Percentiles rank a stretch among this genome's conserved stretches.
These are phyloP conservation scores for Prorops nasuta DNA, from an alignment of 1,140 invertebrate genomes.

Conservation along the genomic window DNA sequence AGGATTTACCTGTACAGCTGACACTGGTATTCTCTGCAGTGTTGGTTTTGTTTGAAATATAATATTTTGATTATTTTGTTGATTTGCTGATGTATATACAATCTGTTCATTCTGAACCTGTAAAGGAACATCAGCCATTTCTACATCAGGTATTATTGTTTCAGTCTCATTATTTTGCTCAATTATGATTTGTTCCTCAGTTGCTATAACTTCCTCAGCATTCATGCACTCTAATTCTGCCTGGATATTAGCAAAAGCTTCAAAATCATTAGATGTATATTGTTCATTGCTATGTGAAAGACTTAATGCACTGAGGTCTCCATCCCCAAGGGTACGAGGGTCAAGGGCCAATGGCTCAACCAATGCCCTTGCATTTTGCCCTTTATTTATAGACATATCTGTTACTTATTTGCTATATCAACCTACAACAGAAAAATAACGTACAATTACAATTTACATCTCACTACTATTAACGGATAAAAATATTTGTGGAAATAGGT, in stretches of 20 bases:
- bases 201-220: conserved; percentile 50
- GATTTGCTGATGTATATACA: conserved; percentile 44
- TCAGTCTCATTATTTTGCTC: conserved; percentile 32
- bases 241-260: conserved; percentile 51
- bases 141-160: conserved; percentile 44
- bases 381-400: conserved; percentile 47
- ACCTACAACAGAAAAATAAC: neutral
- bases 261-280: conserved; percentile 46
- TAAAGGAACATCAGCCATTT: conserved; percentile 44
- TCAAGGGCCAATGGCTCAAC: conserved; percentile 43
- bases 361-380: conserved; percentile 36
- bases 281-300: conserved; percentile 38
- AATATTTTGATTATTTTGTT: conserved; percentile 42
- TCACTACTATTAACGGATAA: too few relatives aligned
- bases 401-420: conserved; percentile 9
- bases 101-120: conserved; percentile 41
- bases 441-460: conserved; percentile 1
- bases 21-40: conserved; percentile 44
- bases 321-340: conserved; percentile 38
- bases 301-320: conserved; percentile 42
- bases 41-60: conserved; percentile 53
- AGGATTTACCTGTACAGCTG: conserved; percentile 41
- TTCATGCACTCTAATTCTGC: conserved; percentile 53
- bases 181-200: conserved; percentile 39
- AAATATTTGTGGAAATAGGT: too few relatives aligned